Base-by-base conservation (phyloP, 2,888 invertebrate species). In the Amiota mariae region DNA sequence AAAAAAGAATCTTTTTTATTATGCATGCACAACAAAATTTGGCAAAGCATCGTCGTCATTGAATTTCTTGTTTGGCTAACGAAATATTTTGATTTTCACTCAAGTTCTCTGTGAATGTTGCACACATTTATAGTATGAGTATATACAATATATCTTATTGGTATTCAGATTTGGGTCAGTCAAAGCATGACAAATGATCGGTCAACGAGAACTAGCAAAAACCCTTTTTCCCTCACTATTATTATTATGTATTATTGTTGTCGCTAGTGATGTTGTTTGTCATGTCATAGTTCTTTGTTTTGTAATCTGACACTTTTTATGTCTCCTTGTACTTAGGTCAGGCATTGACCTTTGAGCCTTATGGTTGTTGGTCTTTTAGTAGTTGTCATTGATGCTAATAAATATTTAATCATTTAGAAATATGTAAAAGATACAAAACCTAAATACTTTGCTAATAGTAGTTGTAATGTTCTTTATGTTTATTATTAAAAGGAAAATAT, bases 31-130 rank as follows among this genome's bases (percentile, higher is more conserved):
- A 66, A 63, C 66, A 36, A 36, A 36, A 66, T 66, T 66, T 66
- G 66, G 66, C 66, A 66, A 48, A 20, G 66, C 66, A 36, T 66
- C 66, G 48, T 18, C 66, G 66, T 66, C 66, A 66, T 66, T 66
- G 66, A 66, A 66, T 66, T 66, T 36, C 36, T 36, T 49, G 20
- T 48, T 48, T 66, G 66, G 46, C 66, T 15, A 48, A 66, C 48
- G n/a, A 63, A 36, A 59, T n/a, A 63, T 63, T 36, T 63, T 36
- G n/a, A 63, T 63, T 63, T 63, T 36, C 66, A 48, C 18, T 47
- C 66, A 66, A 66, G 66, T 66, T 66, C 20, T 66, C 18, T 66
- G 48, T 48, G 59, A 59, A 59, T 59, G 59, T 59, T 59, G 59
- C 59, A 59, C 20, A 59, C 36, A 36, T 36, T 4, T 6, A 36